A percentile compares a stretch with the other conserved stretches of the same genome.
phyloP scores from a whole-genome alignment of 2,113 vertebrate genomes.

The Suncus etruscus region DNA sequence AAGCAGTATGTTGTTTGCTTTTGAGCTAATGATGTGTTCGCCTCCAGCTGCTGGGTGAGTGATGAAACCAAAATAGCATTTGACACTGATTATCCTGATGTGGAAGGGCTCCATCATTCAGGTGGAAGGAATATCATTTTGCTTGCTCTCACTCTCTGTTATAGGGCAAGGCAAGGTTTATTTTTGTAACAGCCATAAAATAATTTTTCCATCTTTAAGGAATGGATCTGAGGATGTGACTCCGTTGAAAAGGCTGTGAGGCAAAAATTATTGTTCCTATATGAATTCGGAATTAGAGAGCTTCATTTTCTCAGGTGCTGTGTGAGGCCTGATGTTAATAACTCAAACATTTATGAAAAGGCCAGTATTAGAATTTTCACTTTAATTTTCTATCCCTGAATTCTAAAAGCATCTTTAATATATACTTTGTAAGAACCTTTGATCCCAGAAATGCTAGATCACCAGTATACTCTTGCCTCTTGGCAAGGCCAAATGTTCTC shows the following conservation, averaged over 20 bases:
- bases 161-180: background rate
- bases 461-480: background rate
- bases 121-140: background rate
- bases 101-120: background rate
- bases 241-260: background rate
- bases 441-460: background rate
- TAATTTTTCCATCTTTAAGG: background rate
- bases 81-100: background rate
- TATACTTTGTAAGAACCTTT: background rate
- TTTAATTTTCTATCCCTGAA: background rate
- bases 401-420: background rate
- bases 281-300: background rate
- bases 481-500: background rate
- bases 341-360: background rate
- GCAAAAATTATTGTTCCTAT: background rate
- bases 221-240: background rate
- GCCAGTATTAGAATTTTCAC: background rate
- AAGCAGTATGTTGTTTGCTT: slow-evolving; percentile 38
- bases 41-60: background rate
- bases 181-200: background rate
- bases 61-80: background rate
- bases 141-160: background rate
- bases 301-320: background rate
- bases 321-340: background rate
- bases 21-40: background rate